Base-by-base conservation (phyloP, 2,113 vertebrate genomes). In the Scalopus aquaticus region DNA sequence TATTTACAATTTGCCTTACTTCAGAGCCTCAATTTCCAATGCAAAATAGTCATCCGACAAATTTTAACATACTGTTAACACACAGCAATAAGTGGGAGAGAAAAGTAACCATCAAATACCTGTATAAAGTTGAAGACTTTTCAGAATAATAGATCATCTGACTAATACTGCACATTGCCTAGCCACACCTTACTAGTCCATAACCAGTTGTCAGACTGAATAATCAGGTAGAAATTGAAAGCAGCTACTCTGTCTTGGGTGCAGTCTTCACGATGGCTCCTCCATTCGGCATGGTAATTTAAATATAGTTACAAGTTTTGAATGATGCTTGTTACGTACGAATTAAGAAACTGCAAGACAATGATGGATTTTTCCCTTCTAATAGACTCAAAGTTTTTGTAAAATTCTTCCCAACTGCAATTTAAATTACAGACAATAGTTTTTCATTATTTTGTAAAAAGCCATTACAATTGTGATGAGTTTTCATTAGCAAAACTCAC, bases 401-500 rank as follows among this genome's bases (percentile, higher is more conserved):
- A 85, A 85, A 67, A 42, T 82, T 80, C 74, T 67, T 90, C 82
- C 2, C 9, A 69, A 60, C 17, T 80, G 16, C 87, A 93, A 32
- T 37, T 87, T 93, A 74, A 81, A 69, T 86, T 69, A 87, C 5
- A 37, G 81, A 62, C 6, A 35, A 76, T 26, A 46, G 58, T 9
- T 93, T 89, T 80, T 46, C 44, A 28, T 74, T 87, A 62, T 84
- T 77, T 93, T 30, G 9, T 26, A 56, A 69, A 89, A 81, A 90
- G 28, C 30, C 42, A 74, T 74, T 86, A 80, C 10, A 74, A 2
- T 69, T 62, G 49, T 80, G 7, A 73, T 85, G 78, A 70, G 2
- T 87, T 83, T 92, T 88, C 17, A 70, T 90, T 86, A 24, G 39
- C 62, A 90, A 85, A 88, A 46, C 28, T 90, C 80, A 42, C 30